Percentiles rank a stretch among this genome's conserved stretches.
These are phyloP conservation scores for Calameuta filiformis DNA, from an alignment of 2,888 invertebrate species.

Conservation along the genomic window DNA sequence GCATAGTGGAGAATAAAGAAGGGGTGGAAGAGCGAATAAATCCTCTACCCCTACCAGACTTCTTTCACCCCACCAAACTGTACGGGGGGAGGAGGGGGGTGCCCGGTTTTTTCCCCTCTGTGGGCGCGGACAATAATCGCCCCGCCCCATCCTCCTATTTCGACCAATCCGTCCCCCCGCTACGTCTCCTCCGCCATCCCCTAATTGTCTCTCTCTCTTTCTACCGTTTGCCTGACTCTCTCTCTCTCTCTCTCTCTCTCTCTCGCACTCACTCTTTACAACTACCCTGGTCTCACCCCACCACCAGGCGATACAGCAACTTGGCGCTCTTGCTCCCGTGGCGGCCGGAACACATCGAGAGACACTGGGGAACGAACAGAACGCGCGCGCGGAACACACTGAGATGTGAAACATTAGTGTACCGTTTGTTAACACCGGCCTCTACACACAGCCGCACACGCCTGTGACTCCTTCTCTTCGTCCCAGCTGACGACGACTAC, in stretches of 20 bases:
- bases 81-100: slow-evolving; percentile 17
- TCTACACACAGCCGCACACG: slow-evolving; percentile 53
- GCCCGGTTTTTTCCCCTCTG: slow-evolving; percentile 68
- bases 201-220: slow-evolving; percentile 45
- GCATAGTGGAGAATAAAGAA: slow-evolving; percentile 7
- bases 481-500: neutral
- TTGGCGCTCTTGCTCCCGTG: slow-evolving; percentile 57
- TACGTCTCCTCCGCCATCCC: slow-evolving; percentile 31
- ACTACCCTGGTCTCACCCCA: slow-evolving; percentile 15
- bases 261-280: slow-evolving; percentile 35
- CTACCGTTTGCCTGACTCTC: slow-evolving; percentile 62
- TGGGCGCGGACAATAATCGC: slow-evolving; percentile 67
- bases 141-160: slow-evolving; percentile 63
- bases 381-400: slow-evolving; percentile 44
- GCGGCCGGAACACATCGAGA: slow-evolving; percentile 40
- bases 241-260: slow-evolving; percentile 47
- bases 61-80: slow-evolving; percentile 51
- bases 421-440: slow-evolving; percentile 64
- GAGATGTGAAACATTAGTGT: slow-evolving; percentile 64
- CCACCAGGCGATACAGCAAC: slow-evolving; percentile 19
- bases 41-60: slow-evolving; percentile 50
- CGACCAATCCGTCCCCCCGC: slow-evolving; percentile 9
- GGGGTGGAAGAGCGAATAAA: slow-evolving; percentile 41
- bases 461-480: slow-evolving; percentile 9
- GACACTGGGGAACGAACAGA: slow-evolving; percentile 26